phyloP scores from a whole-genome alignment of 2,797 vertebrate species.

The Eleutherodactylus coqui region DNA sequence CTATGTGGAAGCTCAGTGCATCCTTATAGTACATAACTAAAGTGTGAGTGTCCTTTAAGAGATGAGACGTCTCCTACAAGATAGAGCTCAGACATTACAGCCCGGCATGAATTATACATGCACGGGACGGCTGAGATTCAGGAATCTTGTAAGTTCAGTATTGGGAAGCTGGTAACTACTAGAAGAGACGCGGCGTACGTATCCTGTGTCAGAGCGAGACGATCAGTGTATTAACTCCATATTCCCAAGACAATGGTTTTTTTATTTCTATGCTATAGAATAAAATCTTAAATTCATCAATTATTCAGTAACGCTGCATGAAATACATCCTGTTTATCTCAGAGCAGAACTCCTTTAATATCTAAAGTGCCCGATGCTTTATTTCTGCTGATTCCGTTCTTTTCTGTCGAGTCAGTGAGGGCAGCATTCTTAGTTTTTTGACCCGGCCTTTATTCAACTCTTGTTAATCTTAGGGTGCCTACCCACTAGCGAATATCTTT shows the following conservation, averaged over 20 bases:
- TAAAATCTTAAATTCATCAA: constrained; percentile 39
- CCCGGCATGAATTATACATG: background rate
- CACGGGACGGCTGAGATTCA: background rate
- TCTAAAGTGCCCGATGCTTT: background rate
- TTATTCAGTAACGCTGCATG: constrained; percentile 30
- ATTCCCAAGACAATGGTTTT: background rate
- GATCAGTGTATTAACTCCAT: background rate
- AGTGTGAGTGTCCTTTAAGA: background rate
- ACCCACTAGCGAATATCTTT: background rate
- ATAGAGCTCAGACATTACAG: background rate
- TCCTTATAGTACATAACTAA: fast-evolving
- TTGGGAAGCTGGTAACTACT: background rate
- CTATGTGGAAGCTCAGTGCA: background rate
- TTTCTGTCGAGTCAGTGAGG: background rate
- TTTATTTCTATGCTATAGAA: constrained; percentile 12
- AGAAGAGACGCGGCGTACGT: background rate
- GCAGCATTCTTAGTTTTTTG: background rate
- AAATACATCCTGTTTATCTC: constrained; percentile 17
- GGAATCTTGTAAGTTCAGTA: background rate
- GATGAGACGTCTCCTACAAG: background rate
- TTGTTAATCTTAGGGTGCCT: background rate
- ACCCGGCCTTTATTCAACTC: background rate
- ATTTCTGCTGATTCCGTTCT: constrained; percentile 20
- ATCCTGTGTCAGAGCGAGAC: background rate
- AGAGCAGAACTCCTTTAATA: background rate